Evolutionary conservation across 2,797 vertebrate genomes (phyloP), one percentile per base, ranked within the genome.

Genomic region (Semaprochilodus insignis): DNA sequence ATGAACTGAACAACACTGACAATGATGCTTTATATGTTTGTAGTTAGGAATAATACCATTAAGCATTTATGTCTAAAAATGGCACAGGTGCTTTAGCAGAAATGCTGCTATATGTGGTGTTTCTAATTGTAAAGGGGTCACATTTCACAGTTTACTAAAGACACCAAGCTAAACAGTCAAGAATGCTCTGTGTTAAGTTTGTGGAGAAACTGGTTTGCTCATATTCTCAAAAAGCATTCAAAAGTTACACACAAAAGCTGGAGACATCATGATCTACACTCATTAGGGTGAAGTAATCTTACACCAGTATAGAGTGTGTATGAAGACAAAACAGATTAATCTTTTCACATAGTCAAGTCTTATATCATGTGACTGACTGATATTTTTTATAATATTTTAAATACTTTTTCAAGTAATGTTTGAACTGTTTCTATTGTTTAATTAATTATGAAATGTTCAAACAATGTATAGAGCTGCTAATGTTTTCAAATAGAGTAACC

Each of bases 191-290:
- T 51, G 54, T 8, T n/a, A 21, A 87, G 70, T 23, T 85, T 84
- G 85, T 67, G 54, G 86, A 80, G 23, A 51, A 88, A 74, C 85
- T 81, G 83, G 88, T 89, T 89, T 23, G 83, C 87, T 72, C 76
- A 75, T 88, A 90, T 90, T 89, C 88, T 65, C 34, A 77, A 19
- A 1, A 31, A 3, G 31, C 11, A 36, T 2, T 21, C 15, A 25
- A 55, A 57, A 75, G 11, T 5, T 6, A 10, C 25, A 17, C 17
- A 51, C 21, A n/a, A 60, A 40, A 44, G 27, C 65, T 34, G 65
- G 6, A 67, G 65, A 34, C 65, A 36, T 19, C 27, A 21, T 31
- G 16, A 66, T 66, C 63, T 31, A 27, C 48, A 52, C n/a, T 72
- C 23, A 52, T 52, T 36, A 52, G n/a, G 6, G 40, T 52, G 2